Percentiles rank a stretch among this genome's conserved stretches.
phyloP scores from a whole-genome alignment of 2,113 vertebrate species.

The zebrafish (Danio rerio) region DNA sequence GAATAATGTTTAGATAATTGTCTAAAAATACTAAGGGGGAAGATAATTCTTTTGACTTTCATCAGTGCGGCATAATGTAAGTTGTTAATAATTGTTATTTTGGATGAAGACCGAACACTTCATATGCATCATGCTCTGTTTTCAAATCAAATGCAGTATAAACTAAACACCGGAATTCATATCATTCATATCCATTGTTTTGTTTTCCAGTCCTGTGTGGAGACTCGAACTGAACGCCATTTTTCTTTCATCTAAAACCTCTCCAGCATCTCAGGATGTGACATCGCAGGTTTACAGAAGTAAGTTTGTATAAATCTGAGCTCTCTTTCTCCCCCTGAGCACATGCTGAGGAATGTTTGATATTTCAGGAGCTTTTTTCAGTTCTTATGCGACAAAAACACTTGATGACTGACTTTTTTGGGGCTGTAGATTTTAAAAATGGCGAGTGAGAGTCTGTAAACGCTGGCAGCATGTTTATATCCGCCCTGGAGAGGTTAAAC shows the following conservation, averaged over 20 bases:
- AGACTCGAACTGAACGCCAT: neutral
- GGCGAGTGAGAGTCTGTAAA: neutral
- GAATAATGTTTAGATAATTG: too few species aligned
- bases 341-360: neutral
- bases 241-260: neutral
- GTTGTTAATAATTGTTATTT: neutral
- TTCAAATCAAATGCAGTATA: neutral
- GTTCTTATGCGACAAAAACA: neutral
- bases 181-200: neutral
- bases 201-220: neutral
- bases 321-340: too few species aligned
- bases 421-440: neutral
- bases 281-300: neutral
- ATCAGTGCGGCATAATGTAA: slow-evolving; percentile 12
- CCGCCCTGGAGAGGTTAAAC: neutral
- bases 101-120: neutral
- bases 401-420: neutral
- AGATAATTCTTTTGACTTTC: neutral
- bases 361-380: neutral
- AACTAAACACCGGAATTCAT: neutral
- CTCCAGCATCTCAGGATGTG: neutral
- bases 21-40: neutral
- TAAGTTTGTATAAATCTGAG: neutral
- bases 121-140: neutral
- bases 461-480: slow-evolving; percentile 2